A percentile compares a stretch with the other conserved stretches of the same genome.
phyloP scores from a whole-genome alignment of 2,888 invertebrate genomes.

The Tenthredo distinguenda region DNA sequence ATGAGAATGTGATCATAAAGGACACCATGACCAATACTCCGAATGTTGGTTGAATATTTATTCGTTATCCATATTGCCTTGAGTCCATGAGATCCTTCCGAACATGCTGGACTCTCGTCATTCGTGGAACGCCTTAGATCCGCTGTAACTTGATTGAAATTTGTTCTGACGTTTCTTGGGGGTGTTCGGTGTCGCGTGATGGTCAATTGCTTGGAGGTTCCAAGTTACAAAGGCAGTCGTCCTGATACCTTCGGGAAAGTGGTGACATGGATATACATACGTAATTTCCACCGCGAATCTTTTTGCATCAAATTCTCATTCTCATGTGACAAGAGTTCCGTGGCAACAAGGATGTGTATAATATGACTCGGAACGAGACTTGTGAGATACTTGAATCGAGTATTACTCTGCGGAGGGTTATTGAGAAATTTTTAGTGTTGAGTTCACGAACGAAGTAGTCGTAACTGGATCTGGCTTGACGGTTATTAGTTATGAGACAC shows the following conservation, averaged over 20 bases:
- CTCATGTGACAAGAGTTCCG: not conserved
- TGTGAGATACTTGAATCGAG: not conserved
- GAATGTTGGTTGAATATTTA: slow-evolving; percentile 37
- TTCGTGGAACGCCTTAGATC: not conserved
- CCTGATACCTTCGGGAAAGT: not conserved
- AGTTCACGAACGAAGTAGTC: not conserved
- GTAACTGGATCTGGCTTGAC: not conserved
- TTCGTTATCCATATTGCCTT: slow-evolving; percentile 10
- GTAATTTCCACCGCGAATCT: not conserved
- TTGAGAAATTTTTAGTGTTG: not conserved
- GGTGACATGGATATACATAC: not conserved
- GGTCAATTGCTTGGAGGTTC: slow-evolving; percentile 4
- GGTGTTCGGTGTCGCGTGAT: not conserved
- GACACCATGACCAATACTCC: slow-evolving; percentile 33
- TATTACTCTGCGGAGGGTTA: not conserved
- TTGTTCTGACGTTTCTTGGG: not conserved
- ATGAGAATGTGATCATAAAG: slow-evolving; percentile 44
- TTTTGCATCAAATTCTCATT: not conserved
- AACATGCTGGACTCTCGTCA: not conserved
- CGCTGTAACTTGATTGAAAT: slow-evolving; percentile 23
- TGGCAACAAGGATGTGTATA: not conserved
- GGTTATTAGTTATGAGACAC: not conserved
- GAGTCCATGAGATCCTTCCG: slow-evolving; percentile 3
- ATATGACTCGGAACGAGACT: not conserved
- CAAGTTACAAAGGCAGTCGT: not conserved